A percentile compares a stretch with the other conserved stretches of the same genome.
These are phyloP conservation scores for Falco berigora DNA, from an alignment of 2,797 vertebrate genomes.

Conservation along the genomic window DNA sequence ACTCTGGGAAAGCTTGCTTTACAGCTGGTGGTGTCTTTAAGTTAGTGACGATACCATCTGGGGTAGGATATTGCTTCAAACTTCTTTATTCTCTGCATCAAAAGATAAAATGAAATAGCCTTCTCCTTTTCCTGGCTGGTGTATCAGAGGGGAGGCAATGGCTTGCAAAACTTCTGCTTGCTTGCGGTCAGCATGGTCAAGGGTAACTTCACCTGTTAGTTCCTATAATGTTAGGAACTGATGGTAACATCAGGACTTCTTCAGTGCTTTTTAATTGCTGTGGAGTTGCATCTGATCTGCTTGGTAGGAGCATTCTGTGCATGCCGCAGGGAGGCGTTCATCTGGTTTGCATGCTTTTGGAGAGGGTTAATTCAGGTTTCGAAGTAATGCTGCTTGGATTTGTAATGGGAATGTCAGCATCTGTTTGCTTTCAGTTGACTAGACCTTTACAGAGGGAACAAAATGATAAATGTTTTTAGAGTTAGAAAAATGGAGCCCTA, in stretches of 20 bases:
- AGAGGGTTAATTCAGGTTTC: neutral
- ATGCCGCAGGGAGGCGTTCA: accelerated
- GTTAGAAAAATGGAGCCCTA: accelerated
- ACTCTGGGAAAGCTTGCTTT: neutral
- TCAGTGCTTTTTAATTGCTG: neutral
- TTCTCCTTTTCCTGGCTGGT: neutral
- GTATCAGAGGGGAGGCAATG: accelerated
- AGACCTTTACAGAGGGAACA: neutral
- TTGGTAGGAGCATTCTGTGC: neutral
- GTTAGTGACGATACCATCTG: neutral
- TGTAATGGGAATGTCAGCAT: neutral
- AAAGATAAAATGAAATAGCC: neutral
- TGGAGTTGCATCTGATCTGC: neutral
- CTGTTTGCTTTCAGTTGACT: neutral
- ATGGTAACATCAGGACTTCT: accelerated
- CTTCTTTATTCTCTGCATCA: neutral
- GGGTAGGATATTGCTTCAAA: neutral
- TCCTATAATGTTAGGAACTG: neutral
- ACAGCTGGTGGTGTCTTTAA: neutral
- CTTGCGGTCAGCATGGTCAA: accelerated
- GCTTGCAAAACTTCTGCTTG: neutral
- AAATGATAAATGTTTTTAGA: neutral
- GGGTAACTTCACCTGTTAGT: neutral
- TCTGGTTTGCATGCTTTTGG: neutral
- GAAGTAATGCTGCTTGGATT: neutral